Evolutionary conservation across 2,888 invertebrate species (phyloP).

Genomic region (Drosophila multiciliata): DNA sequence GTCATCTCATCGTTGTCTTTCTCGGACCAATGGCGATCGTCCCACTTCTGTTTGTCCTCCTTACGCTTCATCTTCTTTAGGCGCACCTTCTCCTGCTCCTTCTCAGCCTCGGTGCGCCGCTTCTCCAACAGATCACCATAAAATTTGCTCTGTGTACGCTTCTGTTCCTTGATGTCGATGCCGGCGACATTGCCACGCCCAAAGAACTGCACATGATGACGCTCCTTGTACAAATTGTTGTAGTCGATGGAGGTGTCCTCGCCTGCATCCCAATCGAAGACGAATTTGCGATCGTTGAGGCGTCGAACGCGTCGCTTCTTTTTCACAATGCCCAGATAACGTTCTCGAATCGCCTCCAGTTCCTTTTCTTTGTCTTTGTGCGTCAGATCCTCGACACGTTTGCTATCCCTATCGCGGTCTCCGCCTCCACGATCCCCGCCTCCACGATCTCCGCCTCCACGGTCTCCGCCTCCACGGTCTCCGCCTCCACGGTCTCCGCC

Average conservation of each 20-base stretch:
- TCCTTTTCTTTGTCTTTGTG: conserved; percentile 96
- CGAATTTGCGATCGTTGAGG: conserved; percentile 99
- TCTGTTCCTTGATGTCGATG: conserved; percentile 98
- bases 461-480: conserved; percentile 80
- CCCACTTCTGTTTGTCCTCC: conserved; percentile 99
- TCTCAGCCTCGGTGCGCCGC: conserved; percentile 97
- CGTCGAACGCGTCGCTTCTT: conserved; percentile 96
- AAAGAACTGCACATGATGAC: conserved; percentile 98
- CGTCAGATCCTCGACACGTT: conserved; percentile 83
- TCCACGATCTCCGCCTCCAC: conserved; percentile 19
- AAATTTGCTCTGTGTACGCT: conserved; percentile 98
- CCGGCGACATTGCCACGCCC: conserved; percentile 99
- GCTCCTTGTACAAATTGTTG: conserved; percentile 97
- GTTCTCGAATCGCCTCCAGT: conserved; percentile 96
- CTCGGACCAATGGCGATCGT: conserved; percentile 99
- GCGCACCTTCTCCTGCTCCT: conserved; percentile 97
- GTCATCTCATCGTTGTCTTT: conserved; percentile 98
- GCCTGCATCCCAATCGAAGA: conserved; percentile 99
- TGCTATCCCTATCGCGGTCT: conserved; percentile 85
- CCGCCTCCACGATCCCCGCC: conserved; percentile 32
- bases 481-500: conserved; percentile 14
- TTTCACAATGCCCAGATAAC: conserved; percentile 96
- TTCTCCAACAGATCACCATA: conserved; percentile 98
- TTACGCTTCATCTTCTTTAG: conserved; percentile 96
- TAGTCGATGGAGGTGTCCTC: conserved; percentile 99